These are phyloP conservation scores for Ianthella basta DNA, from an alignment of 37 sponge, comb jelly and placozoan species.

Conservation along the genomic window DNA sequence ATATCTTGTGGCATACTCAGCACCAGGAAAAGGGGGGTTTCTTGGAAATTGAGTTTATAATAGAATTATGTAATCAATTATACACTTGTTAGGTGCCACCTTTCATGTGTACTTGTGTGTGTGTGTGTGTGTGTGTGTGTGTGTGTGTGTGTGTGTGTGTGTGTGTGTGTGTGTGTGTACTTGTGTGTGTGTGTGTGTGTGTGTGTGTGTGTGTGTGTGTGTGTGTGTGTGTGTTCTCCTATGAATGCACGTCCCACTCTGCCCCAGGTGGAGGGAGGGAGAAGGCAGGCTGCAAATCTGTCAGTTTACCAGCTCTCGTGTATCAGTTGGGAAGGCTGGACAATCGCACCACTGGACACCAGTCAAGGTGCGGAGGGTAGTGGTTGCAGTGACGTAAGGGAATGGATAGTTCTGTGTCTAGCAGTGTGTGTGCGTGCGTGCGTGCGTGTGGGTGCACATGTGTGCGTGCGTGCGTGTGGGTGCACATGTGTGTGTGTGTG, in stretches of 20 bases:
- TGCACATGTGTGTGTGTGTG: slow-evolving; percentile 12
- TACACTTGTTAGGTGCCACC: neutral
- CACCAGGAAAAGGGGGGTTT: too few species aligned
- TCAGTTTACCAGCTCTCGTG: too few species aligned
- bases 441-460: slow-evolving; percentile 11
- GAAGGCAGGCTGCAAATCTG: too few species aligned
- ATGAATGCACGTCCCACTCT: too few species aligned
- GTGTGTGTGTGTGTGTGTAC: slow-evolving; percentile 19
- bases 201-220: slow-evolving; percentile 20
- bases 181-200: slow-evolving; percentile 3
- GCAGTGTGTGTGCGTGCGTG: slow-evolving; percentile 14
- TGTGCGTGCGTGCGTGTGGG: slow-evolving; percentile 24
- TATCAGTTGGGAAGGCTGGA: too few species aligned
- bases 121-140: slow-evolving; percentile 28
- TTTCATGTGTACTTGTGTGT: slow-evolving; percentile 18
- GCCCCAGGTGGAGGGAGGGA: too few species aligned
- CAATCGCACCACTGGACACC: too few species aligned
- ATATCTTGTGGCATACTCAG: too few species aligned
- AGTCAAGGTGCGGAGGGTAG: too few species aligned
- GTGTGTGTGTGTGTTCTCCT: slow-evolving; percentile 13
- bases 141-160: slow-evolving; percentile 36
- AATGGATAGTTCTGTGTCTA: neutral
- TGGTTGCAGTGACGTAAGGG: neutral
- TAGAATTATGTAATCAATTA: too few species aligned
- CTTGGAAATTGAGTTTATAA: too few species aligned